Base-by-base conservation (phyloP, 2,797 vertebrate species). In the Halcyon chelicuti region DNA sequence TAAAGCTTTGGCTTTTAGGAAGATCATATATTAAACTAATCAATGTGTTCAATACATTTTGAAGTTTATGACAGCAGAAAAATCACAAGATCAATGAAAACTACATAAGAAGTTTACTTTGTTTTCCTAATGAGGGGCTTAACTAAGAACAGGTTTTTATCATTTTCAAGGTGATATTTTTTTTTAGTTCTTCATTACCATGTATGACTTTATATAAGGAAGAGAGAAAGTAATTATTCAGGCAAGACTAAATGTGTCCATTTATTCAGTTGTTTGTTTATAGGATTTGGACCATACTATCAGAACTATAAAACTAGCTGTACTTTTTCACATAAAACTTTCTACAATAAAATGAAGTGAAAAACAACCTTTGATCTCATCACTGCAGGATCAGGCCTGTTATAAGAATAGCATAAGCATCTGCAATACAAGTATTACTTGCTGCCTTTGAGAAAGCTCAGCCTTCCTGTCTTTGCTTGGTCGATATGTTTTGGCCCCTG, bases 1-100 rank as follows among this genome's bases (percentile, higher is more conserved):
- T 94, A 95, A 71, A 95, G 22, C 31, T 78, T 70, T 78, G n/a
- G 51, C 71, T 95, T 96, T 94, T 90, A 94, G 75, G 68, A 73
- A 94, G 52, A 65, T 51, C 37, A 73, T 85, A 74, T 68, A 82
- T 88, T 85, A 91, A 85, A 80, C 52, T 83, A 88, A 87, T 95
- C 72, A 94, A 91, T 82, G 4, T 47, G 14, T 70, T 93, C 78
- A 71, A 87, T 87, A 82, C 6, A 58, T 87, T 85, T 68, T 70
- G 33, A 92, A 62, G 57, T 89, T 89, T 91, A 93, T 49, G 75
- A 70, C 37, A 78, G 71, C 23, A 83, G 58, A 86, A 90, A 86
- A 93, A 23, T 26, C 44, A 39, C 49, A 91, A 47, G 63, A 92
- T 96, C 79, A 96, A 85, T 94, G 23, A 90, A 73, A 94, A 63